Percentiles rank a stretch among this genome's conserved stretches.
phyloP scores from a whole-genome alignment of 2,797 vertebrate species.

The Pseudomugil tenellus region DNA sequence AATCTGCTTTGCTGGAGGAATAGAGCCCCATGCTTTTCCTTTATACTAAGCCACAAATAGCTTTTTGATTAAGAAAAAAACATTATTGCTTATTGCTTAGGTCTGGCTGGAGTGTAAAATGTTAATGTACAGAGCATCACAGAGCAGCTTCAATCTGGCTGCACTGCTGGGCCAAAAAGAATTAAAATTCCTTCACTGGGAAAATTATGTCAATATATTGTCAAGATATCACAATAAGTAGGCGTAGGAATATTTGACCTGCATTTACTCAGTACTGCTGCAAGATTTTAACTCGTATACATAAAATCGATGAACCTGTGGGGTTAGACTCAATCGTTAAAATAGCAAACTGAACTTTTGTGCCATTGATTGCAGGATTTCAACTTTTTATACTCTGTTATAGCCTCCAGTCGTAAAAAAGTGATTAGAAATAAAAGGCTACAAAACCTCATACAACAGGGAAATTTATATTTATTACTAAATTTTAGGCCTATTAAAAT shows the following conservation, averaged over 20 bases:
- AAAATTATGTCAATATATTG: slow-evolving; percentile 24
- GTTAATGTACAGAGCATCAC: not conserved
- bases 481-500: not conserved
- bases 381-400: slow-evolving; percentile 4
- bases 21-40: slow-evolving; percentile 23
- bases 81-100: not conserved
- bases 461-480: slow-evolving; percentile 1
- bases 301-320: slow-evolving; percentile 9
- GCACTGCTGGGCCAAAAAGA: slow-evolving; percentile 13
- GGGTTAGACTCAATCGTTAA: slow-evolving; percentile 19
- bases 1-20: slow-evolving; percentile 33
- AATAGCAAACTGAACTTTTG: slow-evolving; percentile 25
- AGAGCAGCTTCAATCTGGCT: slow-evolving; percentile 22
- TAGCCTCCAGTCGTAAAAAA: not conserved
- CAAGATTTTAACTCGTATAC: slow-evolving; percentile 12
- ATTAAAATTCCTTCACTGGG: slow-evolving; percentile 14
- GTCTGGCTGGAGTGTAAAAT: slow-evolving; percentile 3
- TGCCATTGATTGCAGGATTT: slow-evolving; percentile 8
- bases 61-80: slow-evolving; percentile 13
- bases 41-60: slow-evolving; percentile 23
- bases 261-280: slow-evolving; percentile 32
- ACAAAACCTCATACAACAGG: not conserved
- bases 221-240: slow-evolving; percentile 35
- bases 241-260: slow-evolving; percentile 34
- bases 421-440: not conserved